These are phyloP conservation scores for Lordiphosa clarofinis DNA, from an alignment of 1,140 invertebrate species.

Conservation along the genomic window DNA sequence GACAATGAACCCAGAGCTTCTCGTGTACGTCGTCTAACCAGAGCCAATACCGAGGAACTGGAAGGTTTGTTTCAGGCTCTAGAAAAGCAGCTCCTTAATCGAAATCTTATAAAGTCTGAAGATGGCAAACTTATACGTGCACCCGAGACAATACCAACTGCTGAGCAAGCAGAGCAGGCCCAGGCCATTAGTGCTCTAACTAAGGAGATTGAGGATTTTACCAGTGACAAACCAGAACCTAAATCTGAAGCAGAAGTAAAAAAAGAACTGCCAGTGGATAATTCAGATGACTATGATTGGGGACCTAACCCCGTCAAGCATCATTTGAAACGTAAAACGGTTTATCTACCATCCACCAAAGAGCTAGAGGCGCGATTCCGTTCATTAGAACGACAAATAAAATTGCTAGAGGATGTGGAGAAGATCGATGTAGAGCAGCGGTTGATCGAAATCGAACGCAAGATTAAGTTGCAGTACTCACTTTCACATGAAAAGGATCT, in stretches of 20 bases:
- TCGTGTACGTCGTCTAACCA: conserved; percentile 61
- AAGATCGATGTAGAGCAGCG: conserved; percentile 75
- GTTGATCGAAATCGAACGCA: conserved; percentile 63
- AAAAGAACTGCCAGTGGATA: conserved; percentile 1
- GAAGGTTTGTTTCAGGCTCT: conserved; percentile 70
- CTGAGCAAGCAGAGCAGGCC: conserved; percentile 45
- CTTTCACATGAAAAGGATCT: conserved; percentile 73
- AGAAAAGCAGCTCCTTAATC: conserved; percentile 64
- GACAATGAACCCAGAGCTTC: conserved; percentile 69
- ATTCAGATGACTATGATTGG: conserved; percentile 57
- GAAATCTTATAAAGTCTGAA: conserved; percentile 67
- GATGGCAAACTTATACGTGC: conserved; percentile 51
- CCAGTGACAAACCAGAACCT: conserved; percentile 39
- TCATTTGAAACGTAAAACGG: conserved; percentile 69
- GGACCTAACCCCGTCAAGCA: conserved; percentile 68
- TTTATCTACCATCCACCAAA: conserved; percentile 68
- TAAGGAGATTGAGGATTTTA: conserved; percentile 64
- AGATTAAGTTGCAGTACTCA: conserved; percentile 73
- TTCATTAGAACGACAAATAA: conserved; percentile 69
- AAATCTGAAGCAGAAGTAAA: conserved; percentile 1
- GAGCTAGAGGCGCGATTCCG: conserved; percentile 69
- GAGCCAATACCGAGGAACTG: conserved; percentile 71
- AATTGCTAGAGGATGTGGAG: conserved; percentile 71
- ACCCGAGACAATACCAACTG: conserved; percentile 29
- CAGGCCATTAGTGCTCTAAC: conserved; percentile 65